Conservation (phyloP, 1,140 invertebrate species). For the Cyphomyrmex costatus region DNA sequence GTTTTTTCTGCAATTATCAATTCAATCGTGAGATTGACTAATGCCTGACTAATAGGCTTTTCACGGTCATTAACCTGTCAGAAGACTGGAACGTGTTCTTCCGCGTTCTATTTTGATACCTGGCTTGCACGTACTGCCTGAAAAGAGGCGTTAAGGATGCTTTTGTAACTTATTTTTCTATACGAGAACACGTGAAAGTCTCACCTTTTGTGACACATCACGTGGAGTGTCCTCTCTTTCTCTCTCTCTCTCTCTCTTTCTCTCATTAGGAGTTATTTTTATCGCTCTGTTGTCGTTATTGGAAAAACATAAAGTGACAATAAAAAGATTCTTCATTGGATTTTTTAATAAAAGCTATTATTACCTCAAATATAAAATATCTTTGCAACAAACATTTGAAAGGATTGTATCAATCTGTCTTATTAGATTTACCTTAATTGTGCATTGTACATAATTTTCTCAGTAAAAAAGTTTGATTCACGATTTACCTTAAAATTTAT, state of each 20-base stretch:
- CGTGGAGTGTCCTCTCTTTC: background rate
- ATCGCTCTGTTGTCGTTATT: background rate
- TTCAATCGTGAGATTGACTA: conserved; percentile 3
- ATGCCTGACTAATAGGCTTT: conserved; percentile 4
- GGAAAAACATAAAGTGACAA: background rate
- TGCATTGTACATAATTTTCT: background rate
- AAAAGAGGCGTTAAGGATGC: background rate
- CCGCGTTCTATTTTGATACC: conserved; percentile 15
- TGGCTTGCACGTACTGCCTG: background rate
- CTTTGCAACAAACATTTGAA: background rate
- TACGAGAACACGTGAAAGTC: conserved; percentile 17
- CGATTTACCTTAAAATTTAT: background rate
- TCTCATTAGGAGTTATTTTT: conserved; percentile 8
- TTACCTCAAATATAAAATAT: background rate
- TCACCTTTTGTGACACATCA: background rate
- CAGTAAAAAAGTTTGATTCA: background rate
- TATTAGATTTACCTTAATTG: background rate
- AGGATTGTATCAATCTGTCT: background rate
- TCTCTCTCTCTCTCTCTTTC: no score
- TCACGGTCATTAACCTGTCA: conserved; percentile 15
- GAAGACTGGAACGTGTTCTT: conserved; percentile 28
- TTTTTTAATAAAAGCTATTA: conserved; percentile 8
- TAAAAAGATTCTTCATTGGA: conserved; percentile 4
- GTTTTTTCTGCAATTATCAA: background rate
- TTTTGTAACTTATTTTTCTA: conserved; percentile 27